Evolutionary conservation across 2,888 invertebrate species (phyloP).

Genomic region (Apoda limacodes): DNA sequence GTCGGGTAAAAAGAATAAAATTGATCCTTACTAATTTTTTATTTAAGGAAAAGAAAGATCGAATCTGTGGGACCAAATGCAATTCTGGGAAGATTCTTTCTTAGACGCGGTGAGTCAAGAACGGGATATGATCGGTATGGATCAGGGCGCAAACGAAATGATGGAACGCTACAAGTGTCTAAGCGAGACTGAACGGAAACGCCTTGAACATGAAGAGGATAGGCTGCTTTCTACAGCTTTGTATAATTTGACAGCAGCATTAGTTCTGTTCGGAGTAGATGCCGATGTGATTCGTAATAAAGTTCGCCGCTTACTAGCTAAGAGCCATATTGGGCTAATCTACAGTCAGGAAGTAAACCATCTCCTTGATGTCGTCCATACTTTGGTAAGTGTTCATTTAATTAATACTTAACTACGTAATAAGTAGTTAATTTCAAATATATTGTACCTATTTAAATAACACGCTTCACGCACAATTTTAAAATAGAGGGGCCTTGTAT

Average conservation of each 20-base stretch:
- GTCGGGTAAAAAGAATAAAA: too few species aligned
- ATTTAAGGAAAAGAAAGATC: conserved; percentile 80
- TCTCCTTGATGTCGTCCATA: conserved; percentile 93
- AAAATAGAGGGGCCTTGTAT: too few species aligned
- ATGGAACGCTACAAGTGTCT: conserved; percentile 97
- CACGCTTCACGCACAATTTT: too few species aligned
- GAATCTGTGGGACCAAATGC: conserved; percentile 97
- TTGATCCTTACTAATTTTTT: not conserved
- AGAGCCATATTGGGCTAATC: conserved; percentile 97
- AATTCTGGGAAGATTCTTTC: conserved; percentile 99
- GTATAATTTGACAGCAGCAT: conserved; percentile 95
- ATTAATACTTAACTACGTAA: too few species aligned
- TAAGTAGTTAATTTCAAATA: too few species aligned
- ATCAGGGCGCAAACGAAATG: conserved; percentile 98
- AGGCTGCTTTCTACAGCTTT: conserved; percentile 93
- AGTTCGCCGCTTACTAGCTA: conserved; percentile 91
- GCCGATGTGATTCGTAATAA: conserved; percentile 88
- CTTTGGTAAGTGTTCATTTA: conserved; percentile 81
- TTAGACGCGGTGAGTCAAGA: conserved; percentile 98
- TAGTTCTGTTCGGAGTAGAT: conserved; percentile 92
- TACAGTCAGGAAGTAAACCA: conserved; percentile 98
- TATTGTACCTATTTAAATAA: too few species aligned
- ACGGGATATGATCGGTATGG: conserved; percentile 99
- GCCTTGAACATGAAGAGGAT: conserved; percentile 98
- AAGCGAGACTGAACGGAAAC: conserved; percentile 92